Evolutionary conservation across 2,888 invertebrate genomes (phyloP), one percentile per base, ranked within the genome.

Genomic region (Chymomyza procnemis): DNA sequence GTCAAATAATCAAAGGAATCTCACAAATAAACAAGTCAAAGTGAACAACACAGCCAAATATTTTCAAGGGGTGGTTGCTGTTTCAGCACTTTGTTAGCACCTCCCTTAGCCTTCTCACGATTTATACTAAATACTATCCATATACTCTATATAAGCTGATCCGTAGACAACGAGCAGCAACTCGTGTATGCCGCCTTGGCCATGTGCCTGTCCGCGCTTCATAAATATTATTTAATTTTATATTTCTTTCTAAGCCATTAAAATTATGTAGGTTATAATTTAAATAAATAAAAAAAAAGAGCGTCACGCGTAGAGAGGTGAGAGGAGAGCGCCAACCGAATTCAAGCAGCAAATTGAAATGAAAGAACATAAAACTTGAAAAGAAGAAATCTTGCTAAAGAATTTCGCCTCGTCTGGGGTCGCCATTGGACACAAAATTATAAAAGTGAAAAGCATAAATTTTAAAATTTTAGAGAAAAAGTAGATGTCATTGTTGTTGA

Each of bases 211-310:
- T 86, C 81, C 76, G 78, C 86, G 81, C 66, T 71, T 71, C 81
- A 82, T 82, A 86, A 82, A 82, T 82, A 86, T 86, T 80, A 80
- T 86, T 84, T 73, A 81, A 81, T 81, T 67, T 67, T 67, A 79
- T 83, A 64, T 74, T 71, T 86, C 73, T 84, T 79, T 82, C 79
- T 73, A 64, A 74, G 79, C 79, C 87, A 82, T 82, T 82, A 76
- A 76, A 72, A 84, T 81, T 80, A 82, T 82, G 87, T 82, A 82
- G 87, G 87, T 82, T 82, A 82, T 82, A 81, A 76, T 84, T 82
- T 86, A 74, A 86, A 82, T 86, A 74, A 73, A 74, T 65, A 3
- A 50, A 74, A 73, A 74, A 67, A 3, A 50, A 64, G 70, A 73
- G 50, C 68, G 67, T 26, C n/a, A n/a, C n/a, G n/a, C n/a, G n/a